phyloP scores from a whole-genome alignment of 2,113 vertebrate genomes.

The Vombatus ursinus region DNA sequence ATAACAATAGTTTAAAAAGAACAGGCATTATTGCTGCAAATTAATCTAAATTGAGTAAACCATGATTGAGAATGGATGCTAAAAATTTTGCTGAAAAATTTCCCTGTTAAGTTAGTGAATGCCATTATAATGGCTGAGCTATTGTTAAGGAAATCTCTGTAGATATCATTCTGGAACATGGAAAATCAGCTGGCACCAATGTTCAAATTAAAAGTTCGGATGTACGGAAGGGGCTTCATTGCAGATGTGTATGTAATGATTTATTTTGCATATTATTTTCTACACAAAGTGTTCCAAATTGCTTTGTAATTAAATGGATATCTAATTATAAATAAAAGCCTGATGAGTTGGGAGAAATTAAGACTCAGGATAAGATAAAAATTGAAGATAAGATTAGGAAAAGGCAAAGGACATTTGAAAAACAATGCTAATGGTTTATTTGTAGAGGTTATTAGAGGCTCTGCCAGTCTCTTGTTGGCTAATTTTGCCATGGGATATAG shows the following conservation, averaged over 20 bases:
- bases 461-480: neutral
- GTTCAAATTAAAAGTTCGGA: conserved; percentile 11
- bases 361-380: neutral
- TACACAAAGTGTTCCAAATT: conserved; percentile 36
- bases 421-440: neutral
- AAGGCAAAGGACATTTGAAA: neutral
- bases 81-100: conserved; percentile 1
- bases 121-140: neutral
- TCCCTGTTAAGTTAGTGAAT: conserved; percentile 5
- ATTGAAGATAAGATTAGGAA: neutral
- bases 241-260: neutral
- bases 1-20: neutral
- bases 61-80: neutral
- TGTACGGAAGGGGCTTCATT: neutral
- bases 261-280: neutral
- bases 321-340: conserved; percentile 26
- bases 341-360: conserved; percentile 11
- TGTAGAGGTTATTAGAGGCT: neutral
- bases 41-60: conserved; percentile 18
- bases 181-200: neutral
- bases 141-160: neutral
- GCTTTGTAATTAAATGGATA: conserved; percentile 3
- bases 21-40: neutral
- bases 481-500: neutral
- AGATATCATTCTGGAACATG: neutral